These are phyloP conservation scores for Caenorhabditis zanzibari DNA, from an alignment of 2,888 invertebrate species.

Conservation along the genomic window DNA sequence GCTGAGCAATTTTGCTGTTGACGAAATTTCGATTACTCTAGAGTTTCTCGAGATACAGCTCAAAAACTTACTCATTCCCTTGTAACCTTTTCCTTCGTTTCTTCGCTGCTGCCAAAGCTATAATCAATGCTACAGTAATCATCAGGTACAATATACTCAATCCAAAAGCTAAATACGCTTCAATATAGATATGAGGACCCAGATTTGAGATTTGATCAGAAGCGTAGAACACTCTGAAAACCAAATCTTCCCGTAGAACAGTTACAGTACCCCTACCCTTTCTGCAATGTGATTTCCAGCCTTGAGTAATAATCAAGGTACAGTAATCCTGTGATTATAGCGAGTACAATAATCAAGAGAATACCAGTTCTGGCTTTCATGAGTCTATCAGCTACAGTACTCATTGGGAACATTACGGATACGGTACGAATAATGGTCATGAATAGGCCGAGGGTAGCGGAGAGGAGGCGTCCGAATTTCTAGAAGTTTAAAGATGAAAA, in stretches of 20 bases:
- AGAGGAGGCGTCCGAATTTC: constrained; percentile 1
- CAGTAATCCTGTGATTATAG: neutral
- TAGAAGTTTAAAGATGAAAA: neutral
- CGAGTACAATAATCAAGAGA: neutral
- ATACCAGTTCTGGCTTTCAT: neutral
- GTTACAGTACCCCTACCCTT: neutral
- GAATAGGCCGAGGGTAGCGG: neutral
- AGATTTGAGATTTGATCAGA: too few species aligned
- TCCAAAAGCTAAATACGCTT: neutral
- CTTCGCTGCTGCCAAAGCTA: neutral
- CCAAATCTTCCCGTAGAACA: too few species aligned
- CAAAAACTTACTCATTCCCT: neutral
- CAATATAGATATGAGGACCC: neutral
- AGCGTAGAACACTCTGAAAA: neutral
- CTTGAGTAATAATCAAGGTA: neutral
- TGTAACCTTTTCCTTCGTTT: neutral
- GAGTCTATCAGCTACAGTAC: neutral
- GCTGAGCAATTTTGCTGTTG: too few species aligned
- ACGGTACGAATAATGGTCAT: neutral
- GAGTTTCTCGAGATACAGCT: neutral
- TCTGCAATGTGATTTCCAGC: too few species aligned
- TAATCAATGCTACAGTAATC: neutral
- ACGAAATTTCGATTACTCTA: too few species aligned
- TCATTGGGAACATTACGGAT: constrained; percentile 11
- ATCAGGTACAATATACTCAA: neutral